phyloP scores from a whole-genome alignment of 2,797 vertebrate species.

The Crax fasciolata region DNA sequence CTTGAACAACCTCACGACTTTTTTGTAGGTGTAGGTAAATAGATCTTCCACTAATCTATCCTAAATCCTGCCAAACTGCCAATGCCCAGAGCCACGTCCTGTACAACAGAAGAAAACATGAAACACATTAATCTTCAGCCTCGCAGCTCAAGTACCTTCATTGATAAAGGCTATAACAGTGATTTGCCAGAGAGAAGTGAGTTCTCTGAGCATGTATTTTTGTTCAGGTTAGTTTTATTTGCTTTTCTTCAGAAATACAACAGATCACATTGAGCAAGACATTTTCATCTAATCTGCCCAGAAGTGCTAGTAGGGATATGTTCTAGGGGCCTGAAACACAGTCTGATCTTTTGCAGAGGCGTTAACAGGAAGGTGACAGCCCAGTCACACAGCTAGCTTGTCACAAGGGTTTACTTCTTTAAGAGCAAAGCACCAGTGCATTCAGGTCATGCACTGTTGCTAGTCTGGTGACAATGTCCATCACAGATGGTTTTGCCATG shows the following conservation, averaged over 20 bases:
- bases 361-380: not conserved
- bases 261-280: not conserved
- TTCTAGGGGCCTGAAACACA: not conserved
- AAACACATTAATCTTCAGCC: not conserved
- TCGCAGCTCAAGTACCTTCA: not conserved
- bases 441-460: accelerated
- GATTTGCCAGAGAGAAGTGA: not conserved
- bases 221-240: not conserved
- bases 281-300: not conserved
- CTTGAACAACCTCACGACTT: not conserved
- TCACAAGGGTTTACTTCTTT: not conserved
- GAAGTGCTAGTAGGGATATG: not conserved
- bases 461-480: not conserved
- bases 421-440: not conserved
- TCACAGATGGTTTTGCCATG: not conserved
- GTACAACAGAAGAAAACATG: not conserved
- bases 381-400: not conserved
- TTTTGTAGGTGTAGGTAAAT: not conserved
- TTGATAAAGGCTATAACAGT: not conserved
- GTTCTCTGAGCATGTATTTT: not conserved
- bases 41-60: not conserved
- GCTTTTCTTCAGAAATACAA: conserved; percentile 20
- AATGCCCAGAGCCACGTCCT: not conserved
- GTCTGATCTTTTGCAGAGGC: not conserved
- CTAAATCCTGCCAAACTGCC: not conserved